Evolutionary conservation across 2,113 vertebrate genomes (phyloP).

Genomic region (Hippocampus barbouri): DNA sequence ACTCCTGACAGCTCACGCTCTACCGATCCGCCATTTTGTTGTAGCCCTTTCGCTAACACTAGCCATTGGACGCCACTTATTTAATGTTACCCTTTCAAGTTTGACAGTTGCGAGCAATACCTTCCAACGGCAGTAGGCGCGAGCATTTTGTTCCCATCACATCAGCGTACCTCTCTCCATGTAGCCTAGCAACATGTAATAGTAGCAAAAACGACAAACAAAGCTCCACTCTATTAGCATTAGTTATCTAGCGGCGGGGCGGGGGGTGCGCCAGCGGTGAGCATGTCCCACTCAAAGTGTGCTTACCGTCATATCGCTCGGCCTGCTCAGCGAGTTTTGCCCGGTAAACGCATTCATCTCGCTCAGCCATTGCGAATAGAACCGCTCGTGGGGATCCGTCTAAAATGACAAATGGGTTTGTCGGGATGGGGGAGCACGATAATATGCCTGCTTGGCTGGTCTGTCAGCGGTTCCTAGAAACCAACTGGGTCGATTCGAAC

Average conservation of each 20-base stretch:
- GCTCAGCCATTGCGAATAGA: slow-evolving; percentile 82
- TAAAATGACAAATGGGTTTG: slow-evolving; percentile 27
- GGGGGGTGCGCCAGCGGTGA: slow-evolving; percentile 22
- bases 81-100: not conserved
- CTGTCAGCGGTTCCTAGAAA: slow-evolving; percentile 60
- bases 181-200: slow-evolving; percentile 4
- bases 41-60: slow-evolving; percentile 52
- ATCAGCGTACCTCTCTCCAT: not conserved
- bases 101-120: rapidly evolving
- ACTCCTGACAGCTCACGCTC: slow-evolving; percentile 65
- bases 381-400: slow-evolving; percentile 66
- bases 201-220: slow-evolving; percentile 19
- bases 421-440: slow-evolving; percentile 55
- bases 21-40: slow-evolving; percentile 69
- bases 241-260: slow-evolving; percentile 17
- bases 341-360: slow-evolving; percentile 92
- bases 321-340: slow-evolving; percentile 97
- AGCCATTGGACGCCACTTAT: slow-evolving; percentile 10
- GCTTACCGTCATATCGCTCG: slow-evolving; percentile 94
- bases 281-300: slow-evolving; percentile 30
- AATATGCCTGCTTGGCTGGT: slow-evolving; percentile 32
- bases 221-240: slow-evolving; percentile 18
- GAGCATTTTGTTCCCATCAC: not conserved
- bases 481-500: slow-evolving; percentile 62
- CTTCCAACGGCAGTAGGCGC: rapidly evolving